These are phyloP conservation scores for Chloroceryle aenea DNA, from an alignment of 2,113 vertebrate genomes.

Conservation along the genomic window DNA sequence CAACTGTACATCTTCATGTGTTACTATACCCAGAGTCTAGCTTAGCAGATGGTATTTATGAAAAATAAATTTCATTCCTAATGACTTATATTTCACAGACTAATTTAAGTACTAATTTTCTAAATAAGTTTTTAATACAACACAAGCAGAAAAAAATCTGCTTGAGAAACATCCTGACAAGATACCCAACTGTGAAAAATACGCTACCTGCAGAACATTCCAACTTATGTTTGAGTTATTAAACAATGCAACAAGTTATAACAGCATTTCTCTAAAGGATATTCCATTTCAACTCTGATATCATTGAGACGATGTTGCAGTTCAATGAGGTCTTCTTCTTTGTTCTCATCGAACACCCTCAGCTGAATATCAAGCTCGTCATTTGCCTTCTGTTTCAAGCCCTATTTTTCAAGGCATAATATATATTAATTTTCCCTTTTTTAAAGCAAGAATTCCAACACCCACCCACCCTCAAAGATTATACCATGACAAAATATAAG, in stretches of 20 bases:
- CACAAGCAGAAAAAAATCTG: neutral
- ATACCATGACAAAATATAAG: neutral
- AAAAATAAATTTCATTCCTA: neutral
- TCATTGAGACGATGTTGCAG: conserved; percentile 94
- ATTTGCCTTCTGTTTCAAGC: too few relatives aligned
- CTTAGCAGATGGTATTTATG: neutral
- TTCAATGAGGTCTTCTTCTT: conserved; percentile 95
- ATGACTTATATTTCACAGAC: neutral
- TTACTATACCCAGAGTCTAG: neutral
- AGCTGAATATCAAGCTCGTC: conserved; percentile 99
- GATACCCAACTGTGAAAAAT: neutral
- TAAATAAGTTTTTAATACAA: neutral
- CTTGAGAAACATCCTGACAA: neutral
- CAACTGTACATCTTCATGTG: neutral
- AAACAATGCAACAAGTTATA: neutral
- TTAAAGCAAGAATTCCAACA: neutral
- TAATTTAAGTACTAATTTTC: neutral
- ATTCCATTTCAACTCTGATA: conserved; percentile 98
- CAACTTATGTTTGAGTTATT: neutral
- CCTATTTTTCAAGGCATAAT: conserved; percentile 76
- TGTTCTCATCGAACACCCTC: conserved; percentile 98
- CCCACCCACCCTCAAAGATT: neutral
- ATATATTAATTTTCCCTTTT: neutral
- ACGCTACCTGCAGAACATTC: neutral
- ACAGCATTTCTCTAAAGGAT: conserved; percentile 86